Percentiles rank a stretch among this genome's conserved stretches.
phyloP scores from a whole-genome alignment of 2,113 vertebrate species.

The Hypomesus transpacificus region DNA sequence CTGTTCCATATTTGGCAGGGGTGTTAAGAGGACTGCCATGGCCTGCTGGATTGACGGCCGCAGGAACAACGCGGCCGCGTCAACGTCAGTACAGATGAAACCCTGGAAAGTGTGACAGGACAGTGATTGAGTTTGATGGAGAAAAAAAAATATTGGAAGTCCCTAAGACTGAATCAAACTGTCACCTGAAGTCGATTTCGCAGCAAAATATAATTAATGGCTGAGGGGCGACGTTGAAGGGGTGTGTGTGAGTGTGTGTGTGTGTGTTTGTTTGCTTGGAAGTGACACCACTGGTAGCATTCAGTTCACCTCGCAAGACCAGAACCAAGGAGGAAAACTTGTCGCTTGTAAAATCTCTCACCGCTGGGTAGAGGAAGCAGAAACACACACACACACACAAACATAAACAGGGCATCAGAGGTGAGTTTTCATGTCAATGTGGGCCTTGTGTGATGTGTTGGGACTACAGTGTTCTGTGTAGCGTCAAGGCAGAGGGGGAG shows the following conservation, averaged over 20 bases:
- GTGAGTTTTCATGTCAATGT: slow-evolving; percentile 14
- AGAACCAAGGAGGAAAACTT: slow-evolving; percentile 8
- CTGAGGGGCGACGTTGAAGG: too few species aligned
- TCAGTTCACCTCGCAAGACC: neutral
- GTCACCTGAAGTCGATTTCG: too few species aligned
- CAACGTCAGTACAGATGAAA: too few species aligned
- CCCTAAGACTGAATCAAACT: too few species aligned
- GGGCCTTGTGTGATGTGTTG: slow-evolving; percentile 5
- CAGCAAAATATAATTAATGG: too few species aligned
- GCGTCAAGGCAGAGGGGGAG: slow-evolving; percentile 33
- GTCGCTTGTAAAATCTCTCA: neutral
- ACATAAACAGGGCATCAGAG: neutral
- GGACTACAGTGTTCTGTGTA: slow-evolving; percentile 1
- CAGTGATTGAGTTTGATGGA: too few species aligned
- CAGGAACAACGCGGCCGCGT: too few species aligned
- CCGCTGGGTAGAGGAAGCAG: neutral
- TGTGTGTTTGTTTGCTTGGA: neutral
- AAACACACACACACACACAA: neutral
- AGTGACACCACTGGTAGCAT: neutral
- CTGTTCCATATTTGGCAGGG: too few species aligned
- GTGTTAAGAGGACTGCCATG: too few species aligned
- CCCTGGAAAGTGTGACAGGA: too few species aligned
- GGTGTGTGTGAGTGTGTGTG: neutral
- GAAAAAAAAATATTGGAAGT: too few species aligned
- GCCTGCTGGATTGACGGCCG: too few species aligned